Evolutionary conservation across 2,888 invertebrate genomes (phyloP).

Genomic region (Strigamia transsilvanica): DNA sequence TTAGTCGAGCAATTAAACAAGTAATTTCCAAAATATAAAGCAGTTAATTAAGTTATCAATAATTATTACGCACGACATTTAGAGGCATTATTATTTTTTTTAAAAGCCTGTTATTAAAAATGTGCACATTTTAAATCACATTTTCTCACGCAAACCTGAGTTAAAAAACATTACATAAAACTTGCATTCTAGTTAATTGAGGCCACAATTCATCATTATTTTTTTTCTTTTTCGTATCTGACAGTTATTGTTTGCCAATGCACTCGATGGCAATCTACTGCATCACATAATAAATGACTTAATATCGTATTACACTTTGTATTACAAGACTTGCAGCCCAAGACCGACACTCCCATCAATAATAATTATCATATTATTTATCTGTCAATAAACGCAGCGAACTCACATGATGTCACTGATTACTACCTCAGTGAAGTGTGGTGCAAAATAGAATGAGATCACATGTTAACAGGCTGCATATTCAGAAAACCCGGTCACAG

Average conservation of each 20-base stretch:
- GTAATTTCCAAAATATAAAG: not conserved
- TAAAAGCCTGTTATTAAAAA: slow-evolving; percentile 16
- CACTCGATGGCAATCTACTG: slow-evolving; percentile 40
- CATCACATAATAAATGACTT: slow-evolving; percentile 28
- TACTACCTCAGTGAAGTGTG: slow-evolving; percentile 13
- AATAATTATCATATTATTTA: slow-evolving; percentile 29
- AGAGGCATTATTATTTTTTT: not conserved
- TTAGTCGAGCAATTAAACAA: not conserved
- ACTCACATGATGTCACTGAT: slow-evolving; percentile 10
- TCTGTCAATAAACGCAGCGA: slow-evolving; percentile 20
- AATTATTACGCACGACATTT: slow-evolving; percentile 9
- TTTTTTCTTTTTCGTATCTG: slow-evolving; percentile 18
- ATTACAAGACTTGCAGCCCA: slow-evolving; percentile 6
- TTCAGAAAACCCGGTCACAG: not conserved
- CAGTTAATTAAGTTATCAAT: slow-evolving; percentile 11
- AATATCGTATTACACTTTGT: slow-evolving; percentile 39
- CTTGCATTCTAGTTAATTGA: slow-evolving; percentile 26
- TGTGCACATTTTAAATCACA: slow-evolving; percentile 41
- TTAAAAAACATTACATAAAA: not conserved
- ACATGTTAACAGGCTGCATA: slow-evolving; percentile 23
- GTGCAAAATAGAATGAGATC: not conserved
- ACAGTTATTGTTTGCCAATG: slow-evolving; percentile 49
- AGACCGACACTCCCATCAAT: slow-evolving; percentile 10
- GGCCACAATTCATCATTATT: slow-evolving; percentile 32
- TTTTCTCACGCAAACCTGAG: slow-evolving; percentile 15